Evolutionary conservation across 2,888 invertebrate species (phyloP), one percentile per base, ranked within the genome.

Genomic region (Drosophila basisetae): DNA sequence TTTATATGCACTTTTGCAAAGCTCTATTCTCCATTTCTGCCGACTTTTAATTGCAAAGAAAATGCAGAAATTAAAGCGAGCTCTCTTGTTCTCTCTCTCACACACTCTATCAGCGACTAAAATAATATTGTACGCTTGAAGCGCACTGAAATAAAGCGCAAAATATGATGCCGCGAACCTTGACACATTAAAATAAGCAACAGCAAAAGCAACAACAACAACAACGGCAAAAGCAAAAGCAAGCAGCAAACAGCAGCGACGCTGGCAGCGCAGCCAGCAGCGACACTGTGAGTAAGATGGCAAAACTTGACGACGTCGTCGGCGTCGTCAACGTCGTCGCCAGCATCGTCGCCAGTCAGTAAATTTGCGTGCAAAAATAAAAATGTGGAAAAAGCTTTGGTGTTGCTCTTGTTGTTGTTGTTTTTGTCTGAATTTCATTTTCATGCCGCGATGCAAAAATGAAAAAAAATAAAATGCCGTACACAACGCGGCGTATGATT

Each of bases 111-210:
- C 35, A 43, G 67, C 37, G 39, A 41, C 68, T 67, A 68, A 70
- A 76, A 78, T 68, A 50, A 68, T 71, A 65, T 71, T 53, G 68
- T 77, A 72, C 78, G 80, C 83, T 80, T 75, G 76, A 85, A 82
- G 71, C 80, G 60, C 68, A 72, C 66, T 78, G 76, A 89, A 85
- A 88, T 82, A 90, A 90, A 90, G 83, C 90, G 70, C 80, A 82
- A 82, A 85, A 85, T 78, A 89, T 90, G 91, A 90, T 91, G 91
- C 89, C 90, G 87, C 92, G 89, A 91, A 91, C 91, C 91, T 91
- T 91, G 91, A 91, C 91, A 91, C 84, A 91, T 87, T 90, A 90
- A 87, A 90, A 91, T 80, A 89, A 84, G 79, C 79, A 88, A 81
- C 83, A 84, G 82, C 68, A 71, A 70, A 61, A 54, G 50, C 64